Conservation (phyloP, 2,797 vertebrate species). For the Gambelia wislizenii region DNA sequence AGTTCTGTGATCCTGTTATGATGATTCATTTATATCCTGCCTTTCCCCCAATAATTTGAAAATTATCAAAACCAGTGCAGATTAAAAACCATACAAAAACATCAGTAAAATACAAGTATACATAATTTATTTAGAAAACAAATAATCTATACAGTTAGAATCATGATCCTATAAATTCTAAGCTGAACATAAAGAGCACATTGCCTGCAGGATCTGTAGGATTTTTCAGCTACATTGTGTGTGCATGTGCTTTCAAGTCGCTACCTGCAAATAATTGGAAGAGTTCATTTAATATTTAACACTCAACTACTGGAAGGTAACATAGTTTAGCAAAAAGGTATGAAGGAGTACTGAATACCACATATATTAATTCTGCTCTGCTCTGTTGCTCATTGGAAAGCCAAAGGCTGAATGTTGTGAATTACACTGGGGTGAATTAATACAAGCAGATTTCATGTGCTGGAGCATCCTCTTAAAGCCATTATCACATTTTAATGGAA, state of each 20-base stretch:
- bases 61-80: too few species aligned
- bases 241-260: too few species aligned
- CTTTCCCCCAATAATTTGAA: too few species aligned
- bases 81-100: too few species aligned
- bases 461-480: conserved; percentile 69
- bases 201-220: conserved; percentile 43
- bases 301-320: conserved; percentile 71
- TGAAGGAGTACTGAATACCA: conserved; percentile 69
- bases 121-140: too few species aligned
- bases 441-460: conserved; percentile 71
- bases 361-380: conserved; percentile 70
- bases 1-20: background rate
- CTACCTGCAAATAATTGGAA: conserved; percentile 72
- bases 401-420: conserved; percentile 75
- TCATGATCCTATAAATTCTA: background rate
- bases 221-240: conserved; percentile 65
- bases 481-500: conserved; percentile 77
- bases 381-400: conserved; percentile 61
- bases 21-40: too few species aligned
- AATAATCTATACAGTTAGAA: background rate
- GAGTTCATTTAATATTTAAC: conserved; percentile 76
- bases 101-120: too few species aligned
- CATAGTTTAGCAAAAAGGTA: conserved; percentile 71
- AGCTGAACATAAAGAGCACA: conserved; percentile 53
- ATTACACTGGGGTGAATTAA: conserved; percentile 77